Evolutionary conservation across 2,888 invertebrate species (phyloP).

Genomic region (Ceriagrion tenellum): DNA sequence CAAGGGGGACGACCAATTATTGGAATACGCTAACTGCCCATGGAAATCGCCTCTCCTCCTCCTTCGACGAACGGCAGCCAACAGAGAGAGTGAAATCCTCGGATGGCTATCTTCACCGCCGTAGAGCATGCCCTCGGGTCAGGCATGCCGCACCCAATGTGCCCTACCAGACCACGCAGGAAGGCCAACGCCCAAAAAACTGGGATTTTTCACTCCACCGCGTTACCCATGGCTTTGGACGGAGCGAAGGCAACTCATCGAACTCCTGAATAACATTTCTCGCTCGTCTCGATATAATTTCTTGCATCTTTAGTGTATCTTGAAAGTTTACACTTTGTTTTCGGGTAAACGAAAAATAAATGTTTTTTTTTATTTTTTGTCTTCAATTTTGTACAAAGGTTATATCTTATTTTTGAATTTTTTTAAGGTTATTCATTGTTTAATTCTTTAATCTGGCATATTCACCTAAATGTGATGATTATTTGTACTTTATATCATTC

Average conservation of each 20-base stretch:
- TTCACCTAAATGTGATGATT: too few relatives aligned
- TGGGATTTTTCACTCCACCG: background rate
- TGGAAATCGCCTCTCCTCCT: background rate
- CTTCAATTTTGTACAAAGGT: too few relatives aligned
- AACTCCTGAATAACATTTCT: background rate
- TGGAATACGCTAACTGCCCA: background rate
- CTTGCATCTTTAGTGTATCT: too few relatives aligned
- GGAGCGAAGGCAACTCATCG: background rate
- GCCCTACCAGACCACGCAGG: background rate
- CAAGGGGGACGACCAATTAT: conserved; percentile 5
- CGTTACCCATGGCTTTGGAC: background rate
- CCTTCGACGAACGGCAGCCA: background rate
- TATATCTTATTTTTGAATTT: too few relatives aligned
- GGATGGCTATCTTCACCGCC: background rate
- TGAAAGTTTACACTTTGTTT: too few relatives aligned
- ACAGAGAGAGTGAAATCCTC: background rate
- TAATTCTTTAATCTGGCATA: too few relatives aligned
- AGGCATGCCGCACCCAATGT: background rate
- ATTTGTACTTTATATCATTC: too few relatives aligned
- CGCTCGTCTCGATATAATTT: too few relatives aligned
- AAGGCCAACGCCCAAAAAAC: background rate
- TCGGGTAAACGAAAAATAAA: too few relatives aligned
- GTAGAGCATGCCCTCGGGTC: background rate
- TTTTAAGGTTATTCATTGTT: too few relatives aligned
- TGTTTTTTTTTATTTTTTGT: too few relatives aligned